A percentile compares a stretch with the other conserved stretches of the same genome.
Evolutionary conservation across 2,797 vertebrate genomes (phyloP).

Genomic region (Melanotaenia pygmaea): DNA sequence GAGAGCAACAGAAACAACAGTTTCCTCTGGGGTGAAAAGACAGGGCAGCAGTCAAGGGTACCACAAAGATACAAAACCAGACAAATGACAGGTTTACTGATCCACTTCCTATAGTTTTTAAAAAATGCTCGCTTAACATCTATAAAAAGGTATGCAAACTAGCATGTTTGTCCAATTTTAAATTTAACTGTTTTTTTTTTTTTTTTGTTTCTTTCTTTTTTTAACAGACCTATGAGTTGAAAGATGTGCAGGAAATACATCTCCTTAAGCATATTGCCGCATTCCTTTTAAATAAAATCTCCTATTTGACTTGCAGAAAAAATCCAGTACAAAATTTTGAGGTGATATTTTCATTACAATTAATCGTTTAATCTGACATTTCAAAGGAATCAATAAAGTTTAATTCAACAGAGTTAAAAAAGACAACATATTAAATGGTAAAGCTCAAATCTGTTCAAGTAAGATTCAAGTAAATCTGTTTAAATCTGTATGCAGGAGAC

Average conservation of each 20-base stretch:
- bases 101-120: background rate
- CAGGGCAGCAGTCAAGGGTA: conserved; percentile 51
- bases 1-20: conserved; percentile 61
- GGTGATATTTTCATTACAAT: background rate
- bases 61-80: conserved; percentile 19
- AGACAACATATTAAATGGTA: background rate
- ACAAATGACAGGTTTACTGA: conserved; percentile 30
- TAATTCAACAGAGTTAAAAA: background rate
- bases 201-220: background rate
- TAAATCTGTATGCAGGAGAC: background rate
- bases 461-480: background rate
- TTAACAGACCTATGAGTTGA: background rate
- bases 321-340: background rate
- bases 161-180: background rate
- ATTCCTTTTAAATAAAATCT: background rate
- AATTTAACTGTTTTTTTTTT: background rate
- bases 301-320: background rate
- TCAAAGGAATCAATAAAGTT: background rate
- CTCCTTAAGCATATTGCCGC: background rate
- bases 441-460: background rate
- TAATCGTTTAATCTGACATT: background rate
- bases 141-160: background rate
- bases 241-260: background rate
- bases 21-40: conserved; percentile 67
- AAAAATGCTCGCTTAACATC: background rate